phyloP scores from a whole-genome alignment of 2,797 vertebrate genomes.

The Halcyon chelicuti region DNA sequence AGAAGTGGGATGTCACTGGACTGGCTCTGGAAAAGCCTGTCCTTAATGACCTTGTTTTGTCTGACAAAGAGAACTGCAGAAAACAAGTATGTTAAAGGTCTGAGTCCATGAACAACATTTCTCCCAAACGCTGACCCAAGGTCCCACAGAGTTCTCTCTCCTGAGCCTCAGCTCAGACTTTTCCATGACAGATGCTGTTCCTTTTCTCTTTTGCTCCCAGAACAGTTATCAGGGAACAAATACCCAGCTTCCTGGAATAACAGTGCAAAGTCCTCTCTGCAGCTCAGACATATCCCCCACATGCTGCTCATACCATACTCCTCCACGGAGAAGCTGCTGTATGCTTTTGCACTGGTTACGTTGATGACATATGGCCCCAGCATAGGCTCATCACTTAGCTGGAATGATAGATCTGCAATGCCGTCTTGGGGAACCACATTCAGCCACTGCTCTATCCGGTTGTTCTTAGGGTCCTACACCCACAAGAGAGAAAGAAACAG shows the following conservation, averaged over 20 bases:
- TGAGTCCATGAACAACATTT: neutral
- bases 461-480: conserved; percentile 83
- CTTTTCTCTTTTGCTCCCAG: neutral
- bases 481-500: neutral
- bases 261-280: neutral
- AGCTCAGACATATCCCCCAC: neutral
- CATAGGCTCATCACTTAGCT: conserved; percentile 76
- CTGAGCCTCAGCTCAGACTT: neutral
- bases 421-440: conserved; percentile 67
- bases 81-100: neutral
- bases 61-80: neutral
- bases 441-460: conserved; percentile 87
- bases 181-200: neutral
- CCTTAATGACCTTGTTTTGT: neutral
- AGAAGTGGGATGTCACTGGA: neutral
- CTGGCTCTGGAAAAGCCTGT: neutral
- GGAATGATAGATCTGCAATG: conserved; percentile 83
- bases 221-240: neutral
- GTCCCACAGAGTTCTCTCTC: neutral
- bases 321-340: conserved; percentile 35
- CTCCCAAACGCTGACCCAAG: neutral
- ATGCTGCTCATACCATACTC: conserved; percentile 39
- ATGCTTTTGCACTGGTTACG: neutral
- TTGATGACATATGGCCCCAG: conserved; percentile 81
- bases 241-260: neutral